Evolutionary conservation across 2,113 vertebrate species (phyloP), one percentile per base, ranked within the genome.

Genomic region (Microcebus griseorufus): DNA sequence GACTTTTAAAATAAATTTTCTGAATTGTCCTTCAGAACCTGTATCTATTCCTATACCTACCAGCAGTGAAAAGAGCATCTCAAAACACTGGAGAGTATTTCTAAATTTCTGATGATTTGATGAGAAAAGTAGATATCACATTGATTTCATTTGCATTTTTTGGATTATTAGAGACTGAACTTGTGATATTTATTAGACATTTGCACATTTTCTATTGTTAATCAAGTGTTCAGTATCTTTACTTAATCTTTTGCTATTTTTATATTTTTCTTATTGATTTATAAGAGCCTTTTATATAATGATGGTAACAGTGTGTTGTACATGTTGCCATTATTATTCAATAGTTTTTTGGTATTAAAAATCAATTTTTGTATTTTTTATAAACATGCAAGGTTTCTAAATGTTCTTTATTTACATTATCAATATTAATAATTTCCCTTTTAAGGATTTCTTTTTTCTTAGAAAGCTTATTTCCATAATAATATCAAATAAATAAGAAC

Each of bases 191-290:
- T 90, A 79, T 82, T 70, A 90, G 22, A 2, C 12, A 42, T 17
- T 88, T 51, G 18, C 1, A 67, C 6, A 4, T 82, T 72, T 94
- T 60, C 22, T 83, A 45, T 67, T 87, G 11, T 90, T 32, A 88
- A 45, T 67, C 62, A 86, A 37, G 9, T 53, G 13, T n/a, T 67
- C 8, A 82, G 34, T 80, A 80, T 84, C 18, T 80, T 90, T 78
- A 67, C 13, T 93, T 32, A 88, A 53, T 92, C 64, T 84, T 88
- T 95, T 73, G 9, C 9, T 75, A 72, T 92, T 87, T 73, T n/a
- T 1, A 10, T 78, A 55, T 67, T 94, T 95, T 86, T 60, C n/a
- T 73, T 79, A 4, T 62, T 87, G 60, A 86, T 76, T 67, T 72
- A 32, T 79, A 75, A 88, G 4, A 58, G 9, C 0, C 23, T 82